Evolutionary conservation across 2,113 vertebrate genomes (phyloP), one percentile per base, ranked within the genome.

Genomic region (Bubo bubo): DNA sequence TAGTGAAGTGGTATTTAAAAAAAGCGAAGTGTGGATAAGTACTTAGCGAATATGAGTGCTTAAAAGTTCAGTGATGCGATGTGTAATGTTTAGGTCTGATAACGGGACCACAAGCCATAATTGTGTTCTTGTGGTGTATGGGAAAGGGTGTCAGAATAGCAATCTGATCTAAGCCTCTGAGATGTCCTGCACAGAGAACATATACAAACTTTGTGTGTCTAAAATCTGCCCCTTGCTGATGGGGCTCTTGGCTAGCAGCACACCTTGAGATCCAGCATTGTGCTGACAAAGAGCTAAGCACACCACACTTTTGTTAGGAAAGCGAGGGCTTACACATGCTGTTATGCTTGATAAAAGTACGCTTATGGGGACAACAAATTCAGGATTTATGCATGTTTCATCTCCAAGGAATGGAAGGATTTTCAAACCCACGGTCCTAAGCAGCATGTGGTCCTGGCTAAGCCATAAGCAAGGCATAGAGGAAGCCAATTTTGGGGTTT

Each of bases 241-340:
- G 28, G 50, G 35, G 8, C n/a, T 50, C 34, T 17, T 59, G 55
- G 16, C 49, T 26, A 18, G 47, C 63, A 21, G 8, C 0, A 0
- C 7, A 1, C 41, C 43, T 9, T 6, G 28, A 43, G 68, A 32
- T 5, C 34, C 53, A 28, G 15, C 1, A 0, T 1, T 0, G 14
- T 16, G n/a, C 62, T 27, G 27, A 13, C 49, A 1, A 9, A 21
- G 67, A 70, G 12, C 10, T 13, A 3, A 27, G 24, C 58, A n/a
- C 43, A 24, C 34, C 7, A 1, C 3, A 0, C 3, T 10, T 10
- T 45, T 45, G 5, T 22, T 16, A 11, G 45, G 32, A 4, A 28
- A 10, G 1, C 1, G 9, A 53, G 32, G 4, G 20, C 19, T 66
- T 47, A 2, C 24, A 11, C 18, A 0, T 2, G 2, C 30, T 23